Evolutionary conservation across 2,113 vertebrate species (phyloP).

Genomic region (Lamprologus speciosus): DNA sequence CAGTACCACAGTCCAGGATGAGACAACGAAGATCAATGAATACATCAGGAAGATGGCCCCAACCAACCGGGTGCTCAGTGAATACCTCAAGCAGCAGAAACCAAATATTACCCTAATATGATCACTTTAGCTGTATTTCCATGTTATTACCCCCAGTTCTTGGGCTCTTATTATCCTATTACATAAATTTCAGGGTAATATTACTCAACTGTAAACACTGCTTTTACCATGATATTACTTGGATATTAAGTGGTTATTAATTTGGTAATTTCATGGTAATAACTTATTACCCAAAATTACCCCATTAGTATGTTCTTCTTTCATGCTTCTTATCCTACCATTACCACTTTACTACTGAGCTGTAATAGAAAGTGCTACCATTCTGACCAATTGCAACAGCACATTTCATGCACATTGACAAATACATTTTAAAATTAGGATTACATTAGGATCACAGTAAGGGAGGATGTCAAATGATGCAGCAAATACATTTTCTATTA

Average conservation of each 20-base stretch:
- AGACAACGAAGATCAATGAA: background rate
- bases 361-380: background rate
- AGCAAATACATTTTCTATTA: background rate
- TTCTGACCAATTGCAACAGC: background rate
- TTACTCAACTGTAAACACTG: background rate
- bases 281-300: background rate
- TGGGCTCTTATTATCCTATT: background rate
- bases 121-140: background rate
- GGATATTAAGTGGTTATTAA: background rate
- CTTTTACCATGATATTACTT: background rate
- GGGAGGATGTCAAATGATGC: background rate
- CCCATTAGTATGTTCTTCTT: background rate
- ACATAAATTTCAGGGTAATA: background rate
- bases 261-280: background rate
- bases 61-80: background rate
- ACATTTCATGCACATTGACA: background rate
- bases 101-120: background rate
- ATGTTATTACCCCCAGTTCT: background rate
- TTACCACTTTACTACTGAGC: background rate
- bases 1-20: background rate
- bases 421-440: background rate
- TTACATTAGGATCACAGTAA: background rate
- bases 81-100: background rate
- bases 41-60: background rate
- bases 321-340: background rate